Evolutionary conservation across 64 coral and sea anemone species (phyloP), one percentile per base, ranked within the genome.

Genomic region (Dendronephthya gigantea): DNA sequence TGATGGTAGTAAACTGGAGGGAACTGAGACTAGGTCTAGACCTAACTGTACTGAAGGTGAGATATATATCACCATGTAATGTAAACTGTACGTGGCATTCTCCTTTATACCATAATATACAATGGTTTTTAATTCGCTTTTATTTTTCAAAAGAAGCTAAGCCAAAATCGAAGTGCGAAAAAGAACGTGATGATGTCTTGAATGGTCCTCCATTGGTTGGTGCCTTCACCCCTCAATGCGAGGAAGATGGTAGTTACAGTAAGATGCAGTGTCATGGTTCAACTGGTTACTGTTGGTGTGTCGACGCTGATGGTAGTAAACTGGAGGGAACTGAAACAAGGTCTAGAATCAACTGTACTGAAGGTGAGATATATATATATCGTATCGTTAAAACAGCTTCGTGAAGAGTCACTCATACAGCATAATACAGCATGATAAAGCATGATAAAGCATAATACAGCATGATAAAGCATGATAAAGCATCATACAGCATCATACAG

Each of bases 271-370:
- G 91, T 84, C 88, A 89, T 84, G 91, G 88, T 19, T 93, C 91
- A 23, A 87, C 88, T 41, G 91, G 91, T 15, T 68, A 34, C 35
- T 93, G 91, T 47, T 93, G 91, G 91, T 93, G 91, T 84, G 91
- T 93, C 31, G 84, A 93, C 36, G 49, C 85, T n/a, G 32, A 83
- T 19, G 91, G 91, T 0, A 74, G 83, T 47, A 88, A 93, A 79
- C 13, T 86, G 10, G 22, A 22, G 0, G 84, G 56, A 37, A 89
- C 91, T 12, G 69, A 88, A 7, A 25, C 39, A 1, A 50, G 88
- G 59, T 79, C 36, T 22, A 34, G 72, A 79, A 29, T 33, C 15
- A 34, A 79, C 9, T 79, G 72, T 36, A 62, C 28, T 9, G 17
- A 45, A 92, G 90, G 90, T 92, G 59, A 4, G 82, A 34, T 68